Evolutionary conservation across 2,797 vertebrate genomes (phyloP), one percentile per base, ranked within the genome.

Genomic region (Salarias fasciatus): DNA sequence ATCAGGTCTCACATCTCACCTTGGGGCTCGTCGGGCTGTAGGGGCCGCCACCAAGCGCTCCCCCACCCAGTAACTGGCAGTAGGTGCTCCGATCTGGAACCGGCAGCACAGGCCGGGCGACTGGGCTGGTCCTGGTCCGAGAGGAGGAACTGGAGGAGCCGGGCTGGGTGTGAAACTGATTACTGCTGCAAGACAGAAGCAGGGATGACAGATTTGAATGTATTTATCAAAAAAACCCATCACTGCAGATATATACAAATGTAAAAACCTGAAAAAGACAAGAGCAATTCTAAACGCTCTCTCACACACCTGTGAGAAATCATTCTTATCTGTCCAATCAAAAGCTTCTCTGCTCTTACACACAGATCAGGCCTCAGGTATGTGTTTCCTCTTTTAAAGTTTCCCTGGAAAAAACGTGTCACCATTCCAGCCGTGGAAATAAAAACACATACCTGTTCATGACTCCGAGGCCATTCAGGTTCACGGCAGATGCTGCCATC

Each of bases 21-120:
- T 72, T 77, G 1, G 93, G 90, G 8, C 89, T 93, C 48, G 84
- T 86, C 0, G 95, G 91, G 71, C 93, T 94, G 86, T 92, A 94
- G 0, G 92, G 88, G 71, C 93, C 90, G 41, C 90, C 87, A 6
- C 79, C 51, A 6, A 35, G 33, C 9, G 33, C 33, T 35, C 33
- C 33, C 9, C 68, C 76, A 28, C 85, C 90, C 60, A 93, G 79
- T 12, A 89, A 63, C 5, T 90, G 92, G 75, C 86, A 88, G 75
- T 78, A 90, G 66, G 88, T 80, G 75, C 84, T 81, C 36, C 88
- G 75, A 67, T 92, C 91, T 2, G 90, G 89, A 61, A 92, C 89
- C 0, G 89, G 89, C 72, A 93, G 85, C 76, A 86, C 92, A 4
- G 92, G 92, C 6, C 92, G 77, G 68, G 72, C 69, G 5, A 84